phyloP scores from a whole-genome alignment of 2,113 vertebrate species.

The Peucedramus taeniatus region DNA sequence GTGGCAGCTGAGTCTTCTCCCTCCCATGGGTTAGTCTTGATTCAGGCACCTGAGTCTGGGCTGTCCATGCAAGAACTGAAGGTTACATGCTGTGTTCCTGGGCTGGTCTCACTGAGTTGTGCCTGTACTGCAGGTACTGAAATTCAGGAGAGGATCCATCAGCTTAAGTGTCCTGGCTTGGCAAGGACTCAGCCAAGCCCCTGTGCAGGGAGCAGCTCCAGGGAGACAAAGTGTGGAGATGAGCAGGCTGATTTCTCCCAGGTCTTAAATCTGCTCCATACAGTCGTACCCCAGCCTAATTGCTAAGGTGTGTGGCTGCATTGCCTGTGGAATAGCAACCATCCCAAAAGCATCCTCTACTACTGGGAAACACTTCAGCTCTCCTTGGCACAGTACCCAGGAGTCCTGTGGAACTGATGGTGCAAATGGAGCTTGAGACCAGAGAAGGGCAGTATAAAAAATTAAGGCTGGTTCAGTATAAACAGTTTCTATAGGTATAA shows the following conservation, averaged over 20 bases:
- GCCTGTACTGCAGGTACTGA: background rate
- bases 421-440: background rate
- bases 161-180: background rate
- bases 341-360: rapidly evolving
- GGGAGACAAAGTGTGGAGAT: background rate
- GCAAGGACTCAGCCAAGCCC: background rate
- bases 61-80: background rate
- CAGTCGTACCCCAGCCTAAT: background rate
- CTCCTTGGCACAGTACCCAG: background rate
- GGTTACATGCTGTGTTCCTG: background rate
- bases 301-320: background rate
- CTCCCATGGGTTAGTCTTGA: rapidly evolving
- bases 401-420: background rate
- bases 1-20: background rate
- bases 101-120: background rate
- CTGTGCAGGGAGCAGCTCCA: background rate
- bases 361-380: background rate
- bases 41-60: background rate
- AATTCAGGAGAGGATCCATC: background rate
- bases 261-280: background rate
- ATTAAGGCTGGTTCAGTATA: background rate
- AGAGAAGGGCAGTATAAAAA: background rate
- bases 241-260: background rate
- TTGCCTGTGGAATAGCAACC: background rate
- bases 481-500: background rate